Base-by-base conservation (phyloP, 2,113 vertebrate genomes). In the Centrocercus urophasianus region DNA sequence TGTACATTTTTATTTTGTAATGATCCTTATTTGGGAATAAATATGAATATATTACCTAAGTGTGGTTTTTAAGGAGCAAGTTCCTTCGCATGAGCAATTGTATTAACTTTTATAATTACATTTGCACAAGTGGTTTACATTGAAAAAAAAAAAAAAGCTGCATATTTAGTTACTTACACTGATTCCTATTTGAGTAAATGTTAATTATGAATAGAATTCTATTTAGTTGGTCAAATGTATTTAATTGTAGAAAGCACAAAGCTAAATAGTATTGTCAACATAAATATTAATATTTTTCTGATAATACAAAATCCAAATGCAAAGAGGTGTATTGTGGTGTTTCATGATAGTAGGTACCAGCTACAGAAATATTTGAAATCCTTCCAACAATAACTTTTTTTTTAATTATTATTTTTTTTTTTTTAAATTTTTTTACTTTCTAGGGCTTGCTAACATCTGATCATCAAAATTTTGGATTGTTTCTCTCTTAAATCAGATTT, bases 401-500 rank as follows among this genome's bases (percentile, higher is more conserved):
- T 59, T 76, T 45, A 4, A 75, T 70, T 61, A 43, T 52, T 76
- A 40, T 4, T 74, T 52, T 52, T 54, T 77, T 54, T 59, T 66
- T 24, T 63, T 80, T 70, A 34, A 34, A 34, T 34, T 63, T 47
- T 54, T 76, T 45, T 5, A 95, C 82, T 95, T 97, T 92, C 80
- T 96, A 43, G 42, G 96, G 86, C 52, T 65, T 42, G 70, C 32
- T 91, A 89, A 96, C 83, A 80, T 93, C 50, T 78, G 75, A 88
- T 89, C 72, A 93, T 97, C 96, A 95, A 88, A 94, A 88, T 92
- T 97, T 96, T 96, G 77, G 83, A 96, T 94, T 88, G 90, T 96
- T 97, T 95, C 87, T 95, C 86, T 94, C 84, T 95, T 97, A 96
- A 97, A 96, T 94, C 80, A 96, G 93, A 97, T 84, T 96, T 93